These are phyloP conservation scores for Styela plicata DNA, from an alignment of 23 tunicate species.

Conservation along the genomic window DNA sequence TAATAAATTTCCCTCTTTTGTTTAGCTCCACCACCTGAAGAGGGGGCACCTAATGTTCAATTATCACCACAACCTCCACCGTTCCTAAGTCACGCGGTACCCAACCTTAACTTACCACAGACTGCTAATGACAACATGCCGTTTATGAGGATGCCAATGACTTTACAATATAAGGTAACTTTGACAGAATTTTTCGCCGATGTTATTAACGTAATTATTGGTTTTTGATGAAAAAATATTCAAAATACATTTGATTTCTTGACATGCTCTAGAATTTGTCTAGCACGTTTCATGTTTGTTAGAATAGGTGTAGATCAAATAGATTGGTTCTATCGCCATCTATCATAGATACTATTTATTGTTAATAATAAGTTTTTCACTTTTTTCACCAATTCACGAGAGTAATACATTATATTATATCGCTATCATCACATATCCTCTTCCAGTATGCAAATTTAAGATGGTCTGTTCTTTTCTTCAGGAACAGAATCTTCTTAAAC, in stretches of 20 bases:
- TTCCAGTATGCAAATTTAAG: no score
- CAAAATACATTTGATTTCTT: no score
- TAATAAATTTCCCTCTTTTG: no score
- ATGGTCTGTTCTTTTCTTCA: slow-evolving; percentile 5
- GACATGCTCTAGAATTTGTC: no score
- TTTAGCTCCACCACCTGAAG: slow-evolving; percentile 17
- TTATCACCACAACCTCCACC: slow-evolving; percentile 26
- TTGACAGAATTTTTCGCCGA: no score
- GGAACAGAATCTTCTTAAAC: slow-evolving; percentile 84
- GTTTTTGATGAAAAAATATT: no score
- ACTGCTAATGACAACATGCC: slow-evolving; percentile 41
- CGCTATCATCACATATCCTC: no score
- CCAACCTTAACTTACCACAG: slow-evolving; percentile 38
- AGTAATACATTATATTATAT: no score
- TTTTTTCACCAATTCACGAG: not conserved
- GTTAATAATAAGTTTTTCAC: not conserved
- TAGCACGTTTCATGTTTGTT: no score
- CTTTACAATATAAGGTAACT: slow-evolving; percentile 82
- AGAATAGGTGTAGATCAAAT: no score
- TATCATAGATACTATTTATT: no score
- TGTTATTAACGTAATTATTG: not conserved
- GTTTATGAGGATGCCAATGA: slow-evolving; percentile 60
- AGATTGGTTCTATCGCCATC: no score
- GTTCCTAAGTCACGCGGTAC: slow-evolving; percentile 26
- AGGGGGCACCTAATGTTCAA: not conserved